Conservation (phyloP, 1,140 invertebrate species). For the Formica exsecta region DNA sequence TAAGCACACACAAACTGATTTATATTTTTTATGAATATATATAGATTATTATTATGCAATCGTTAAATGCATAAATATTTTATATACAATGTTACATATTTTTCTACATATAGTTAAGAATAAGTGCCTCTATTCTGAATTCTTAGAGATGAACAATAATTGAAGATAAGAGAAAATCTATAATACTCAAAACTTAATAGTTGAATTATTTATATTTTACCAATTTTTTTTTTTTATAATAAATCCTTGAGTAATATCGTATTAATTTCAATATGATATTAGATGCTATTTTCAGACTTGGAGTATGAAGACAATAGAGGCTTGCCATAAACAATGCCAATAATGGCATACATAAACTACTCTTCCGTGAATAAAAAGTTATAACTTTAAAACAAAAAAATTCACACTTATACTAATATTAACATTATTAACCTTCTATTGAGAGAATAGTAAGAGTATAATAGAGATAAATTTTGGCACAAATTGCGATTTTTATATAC, state of each 20-base stretch:
- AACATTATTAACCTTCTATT: constrained; percentile 7
- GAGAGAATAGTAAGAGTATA: background rate
- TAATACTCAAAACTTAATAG: constrained; percentile 9
- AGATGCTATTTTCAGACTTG: background rate
- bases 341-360: background rate
- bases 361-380: constrained; percentile 10
- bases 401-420: background rate
- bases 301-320: background rate
- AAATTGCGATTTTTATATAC: constrained; percentile 27
- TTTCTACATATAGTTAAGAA: constrained; percentile 1
- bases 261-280: constrained; percentile 20
- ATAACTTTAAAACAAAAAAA: background rate
- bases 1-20: background rate
- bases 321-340: constrained; percentile 11
- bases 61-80: constrained; percentile 29
- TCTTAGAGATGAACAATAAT: constrained; percentile 26
- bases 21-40: constrained; percentile 52
- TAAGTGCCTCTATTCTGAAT: background rate
- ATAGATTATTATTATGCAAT: constrained; percentile 23
- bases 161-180: background rate
- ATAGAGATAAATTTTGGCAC: constrained; percentile 1
- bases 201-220: constrained; percentile 15
- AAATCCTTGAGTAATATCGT: constrained; percentile 9
- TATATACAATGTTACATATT: constrained; percentile 37
- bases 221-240: background rate